A percentile compares a stretch with the other conserved stretches of the same genome.
phyloP scores from a whole-genome alignment of 2,113 vertebrate genomes.

The Syrrhaptes paradoxus region DNA sequence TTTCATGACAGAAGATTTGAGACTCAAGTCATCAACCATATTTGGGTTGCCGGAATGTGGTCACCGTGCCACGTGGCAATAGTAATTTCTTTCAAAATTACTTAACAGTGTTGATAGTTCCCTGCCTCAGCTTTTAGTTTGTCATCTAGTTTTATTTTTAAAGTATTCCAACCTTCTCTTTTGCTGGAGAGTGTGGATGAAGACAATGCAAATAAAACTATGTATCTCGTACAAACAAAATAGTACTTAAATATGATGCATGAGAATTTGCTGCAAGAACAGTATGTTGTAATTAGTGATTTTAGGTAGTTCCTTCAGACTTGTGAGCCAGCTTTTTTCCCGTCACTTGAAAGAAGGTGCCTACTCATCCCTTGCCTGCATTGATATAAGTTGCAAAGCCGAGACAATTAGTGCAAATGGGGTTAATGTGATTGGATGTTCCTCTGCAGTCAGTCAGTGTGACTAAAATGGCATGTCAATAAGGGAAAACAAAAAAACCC shows the following conservation, averaged over 20 bases:
- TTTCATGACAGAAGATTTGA: neutral
- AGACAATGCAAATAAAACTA: neutral
- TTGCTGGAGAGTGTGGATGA: neutral
- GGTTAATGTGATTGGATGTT: neutral
- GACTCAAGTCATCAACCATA: neutral
- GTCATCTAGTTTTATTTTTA: neutral
- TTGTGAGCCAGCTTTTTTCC: neutral
- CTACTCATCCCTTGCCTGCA: neutral
- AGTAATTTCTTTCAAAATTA: neutral
- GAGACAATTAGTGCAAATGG: neutral
- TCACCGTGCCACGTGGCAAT: neutral
- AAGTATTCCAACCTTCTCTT: neutral
- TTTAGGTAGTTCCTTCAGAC: neutral
- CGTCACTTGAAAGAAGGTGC: neutral
- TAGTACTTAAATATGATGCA: neutral
- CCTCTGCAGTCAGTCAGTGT: neutral
- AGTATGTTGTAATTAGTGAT: neutral
- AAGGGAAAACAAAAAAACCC: neutral
- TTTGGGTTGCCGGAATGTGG: neutral
- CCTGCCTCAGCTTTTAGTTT: neutral
- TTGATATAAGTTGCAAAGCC: neutral
- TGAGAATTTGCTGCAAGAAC: neutral
- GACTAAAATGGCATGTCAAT: neutral
- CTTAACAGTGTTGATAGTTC: neutral
- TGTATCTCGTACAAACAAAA: neutral